A percentile compares a stretch with the other conserved stretches of the same genome.
Conservation (phyloP, 2,113 vertebrate species). For the Dasyurus viverrinus region DNA sequence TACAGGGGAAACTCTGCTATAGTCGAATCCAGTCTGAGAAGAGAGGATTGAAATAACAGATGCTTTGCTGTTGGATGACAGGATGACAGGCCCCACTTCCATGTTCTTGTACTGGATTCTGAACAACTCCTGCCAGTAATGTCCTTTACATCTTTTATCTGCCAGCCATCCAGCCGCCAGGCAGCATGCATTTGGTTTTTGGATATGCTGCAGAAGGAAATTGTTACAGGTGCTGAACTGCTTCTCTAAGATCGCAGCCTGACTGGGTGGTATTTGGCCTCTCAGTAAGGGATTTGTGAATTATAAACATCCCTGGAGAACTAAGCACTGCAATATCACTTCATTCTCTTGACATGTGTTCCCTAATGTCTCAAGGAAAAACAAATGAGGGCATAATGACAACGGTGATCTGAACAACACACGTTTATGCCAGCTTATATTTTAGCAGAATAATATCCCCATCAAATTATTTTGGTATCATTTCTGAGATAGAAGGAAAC, state of each 20-base stretch:
- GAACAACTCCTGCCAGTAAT: not conserved
- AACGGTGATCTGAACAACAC: not conserved
- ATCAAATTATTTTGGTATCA: not conserved
- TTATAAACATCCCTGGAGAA: not conserved
- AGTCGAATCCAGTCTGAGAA: not conserved
- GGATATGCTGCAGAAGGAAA: not conserved
- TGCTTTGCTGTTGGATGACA: not conserved
- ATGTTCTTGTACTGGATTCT: not conserved
- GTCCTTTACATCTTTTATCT: not conserved
- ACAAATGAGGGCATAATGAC: not conserved
- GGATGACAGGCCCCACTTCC: not conserved
- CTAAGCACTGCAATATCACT: not conserved
- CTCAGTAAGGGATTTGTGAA: not conserved
- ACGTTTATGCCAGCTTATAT: not conserved
- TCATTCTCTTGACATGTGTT: not conserved
- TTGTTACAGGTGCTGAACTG: not conserved
- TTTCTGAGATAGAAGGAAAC: not conserved
- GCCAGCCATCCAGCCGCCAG: not conserved
- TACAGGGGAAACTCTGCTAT: not conserved
- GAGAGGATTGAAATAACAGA: not conserved
- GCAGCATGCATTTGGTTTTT: slow-evolving; percentile 15
- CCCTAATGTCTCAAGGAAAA: slow-evolving; percentile 15
- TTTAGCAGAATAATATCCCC: not conserved
- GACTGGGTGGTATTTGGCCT: not conserved
- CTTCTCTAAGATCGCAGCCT: not conserved